Conservation (phyloP, 2,888 invertebrate genomes). For the Diarsia mendica region DNA sequence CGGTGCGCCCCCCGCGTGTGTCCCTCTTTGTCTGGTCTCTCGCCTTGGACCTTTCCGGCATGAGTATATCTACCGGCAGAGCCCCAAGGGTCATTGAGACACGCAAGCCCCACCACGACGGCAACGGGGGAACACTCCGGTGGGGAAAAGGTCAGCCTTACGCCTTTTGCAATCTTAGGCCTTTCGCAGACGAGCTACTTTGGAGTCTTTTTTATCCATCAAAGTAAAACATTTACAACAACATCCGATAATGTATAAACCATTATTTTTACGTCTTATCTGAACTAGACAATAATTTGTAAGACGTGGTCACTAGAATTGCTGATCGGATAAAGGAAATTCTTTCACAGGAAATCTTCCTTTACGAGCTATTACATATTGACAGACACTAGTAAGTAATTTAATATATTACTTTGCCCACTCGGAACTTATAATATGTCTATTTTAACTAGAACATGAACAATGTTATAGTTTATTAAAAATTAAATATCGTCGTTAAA, state of each 20-base stretch:
- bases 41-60: too few relatives aligned
- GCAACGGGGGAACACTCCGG: too few relatives aligned
- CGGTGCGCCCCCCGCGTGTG: too few relatives aligned
- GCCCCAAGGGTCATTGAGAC: too few relatives aligned
- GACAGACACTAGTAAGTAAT: neutral
- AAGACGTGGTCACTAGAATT: neutral
- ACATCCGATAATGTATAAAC: neutral
- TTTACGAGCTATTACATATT: neutral
- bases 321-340: neutral
- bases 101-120: too few relatives aligned
- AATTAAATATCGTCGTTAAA: too few relatives aligned
- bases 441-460: neutral
- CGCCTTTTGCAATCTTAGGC: too few relatives aligned
- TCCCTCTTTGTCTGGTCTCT: too few relatives aligned
- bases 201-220: neutral
- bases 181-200: neutral
- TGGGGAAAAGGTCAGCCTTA: too few relatives aligned
- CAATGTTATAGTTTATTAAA: too few relatives aligned
- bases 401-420: neutral
- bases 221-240: neutral
- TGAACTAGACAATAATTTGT: neutral
- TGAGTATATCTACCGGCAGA: too few relatives aligned
- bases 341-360: neutral
- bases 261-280: neutral
- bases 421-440: neutral